A percentile compares a stretch with the other conserved stretches of the same genome.
Conservation (phyloP, 2,888 invertebrate genomes). For the Psylliodes chrysocephalus region DNA sequence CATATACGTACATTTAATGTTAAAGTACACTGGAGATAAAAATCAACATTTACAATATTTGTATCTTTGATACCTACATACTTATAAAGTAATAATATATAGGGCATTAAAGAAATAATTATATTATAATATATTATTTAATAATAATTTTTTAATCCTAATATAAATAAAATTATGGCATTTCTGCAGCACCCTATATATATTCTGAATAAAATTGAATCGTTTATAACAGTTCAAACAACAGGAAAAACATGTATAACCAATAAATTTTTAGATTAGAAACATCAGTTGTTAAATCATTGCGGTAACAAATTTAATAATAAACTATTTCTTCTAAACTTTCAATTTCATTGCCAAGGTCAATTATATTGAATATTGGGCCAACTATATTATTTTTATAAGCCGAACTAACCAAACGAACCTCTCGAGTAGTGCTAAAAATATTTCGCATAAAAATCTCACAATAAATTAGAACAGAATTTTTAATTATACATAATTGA, state of each 20-base stretch:
- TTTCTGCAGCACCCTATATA: background rate
- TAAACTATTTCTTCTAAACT: slow-evolving; percentile 14
- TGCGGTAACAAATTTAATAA: slow-evolving; percentile 13
- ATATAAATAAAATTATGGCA: background rate
- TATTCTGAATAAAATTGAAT: background rate
- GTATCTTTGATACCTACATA: background rate
- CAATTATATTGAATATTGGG: slow-evolving; percentile 23
- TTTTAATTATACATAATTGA: too few relatives aligned
- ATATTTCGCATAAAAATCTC: background rate
- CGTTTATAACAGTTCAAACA: background rate
- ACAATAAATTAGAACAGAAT: background rate
- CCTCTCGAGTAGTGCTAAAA: slow-evolving; percentile 5
- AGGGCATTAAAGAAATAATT: background rate
- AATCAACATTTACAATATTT: background rate
- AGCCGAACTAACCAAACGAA: slow-evolving; percentile 19
- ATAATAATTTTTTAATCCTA: background rate
- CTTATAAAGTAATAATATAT: background rate
- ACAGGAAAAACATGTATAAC: background rate
- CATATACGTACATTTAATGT: slow-evolving; percentile 2
- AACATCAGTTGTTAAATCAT: slow-evolving; percentile 3
- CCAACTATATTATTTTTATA: slow-evolving; percentile 24
- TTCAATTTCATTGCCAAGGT: slow-evolving; percentile 27
- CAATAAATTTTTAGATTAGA: background rate
- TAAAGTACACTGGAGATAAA: background rate
- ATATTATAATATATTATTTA: background rate